These are phyloP conservation scores for Vulpes ferrilata DNA, from an alignment of 2,113 vertebrate species.

Conservation along the genomic window DNA sequence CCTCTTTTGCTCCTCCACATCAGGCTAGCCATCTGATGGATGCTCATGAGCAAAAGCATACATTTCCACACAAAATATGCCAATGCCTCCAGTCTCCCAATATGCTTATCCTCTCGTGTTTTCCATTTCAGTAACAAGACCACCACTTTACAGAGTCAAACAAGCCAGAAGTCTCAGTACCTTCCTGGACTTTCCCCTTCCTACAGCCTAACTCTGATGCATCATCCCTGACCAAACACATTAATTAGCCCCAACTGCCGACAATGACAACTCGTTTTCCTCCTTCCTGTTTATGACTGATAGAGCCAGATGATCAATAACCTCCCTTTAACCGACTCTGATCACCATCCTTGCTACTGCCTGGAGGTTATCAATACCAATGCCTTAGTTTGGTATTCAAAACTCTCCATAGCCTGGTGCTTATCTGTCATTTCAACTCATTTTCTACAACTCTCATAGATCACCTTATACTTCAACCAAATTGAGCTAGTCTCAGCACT, in stretches of 20 bases:
- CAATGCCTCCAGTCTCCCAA: background rate
- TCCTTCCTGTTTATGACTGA: constrained; percentile 59
- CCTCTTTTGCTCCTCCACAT: background rate
- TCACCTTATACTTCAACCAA: constrained; percentile 15
- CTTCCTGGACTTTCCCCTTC: background rate
- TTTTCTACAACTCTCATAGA: background rate
- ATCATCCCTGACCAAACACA: background rate
- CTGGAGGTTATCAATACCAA: constrained; percentile 50
- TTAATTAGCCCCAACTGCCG: background rate
- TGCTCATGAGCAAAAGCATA: background rate
- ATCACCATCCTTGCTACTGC: constrained; percentile 63
- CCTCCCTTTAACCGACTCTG: constrained; percentile 65
- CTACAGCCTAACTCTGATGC: background rate
- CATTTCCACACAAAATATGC: background rate
- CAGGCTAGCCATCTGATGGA: background rate
- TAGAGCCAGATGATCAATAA: constrained; percentile 66
- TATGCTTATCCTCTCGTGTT: background rate
- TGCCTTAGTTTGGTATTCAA: background rate
- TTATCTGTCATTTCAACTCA: background rate
- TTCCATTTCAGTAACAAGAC: background rate
- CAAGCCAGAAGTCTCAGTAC: background rate
- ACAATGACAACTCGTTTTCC: background rate
- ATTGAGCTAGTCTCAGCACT: background rate
- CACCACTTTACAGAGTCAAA: background rate
- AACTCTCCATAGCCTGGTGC: background rate